Base-by-base conservation (phyloP, 2,797 vertebrate genomes). In the Eupleurogrammus muticus region DNA sequence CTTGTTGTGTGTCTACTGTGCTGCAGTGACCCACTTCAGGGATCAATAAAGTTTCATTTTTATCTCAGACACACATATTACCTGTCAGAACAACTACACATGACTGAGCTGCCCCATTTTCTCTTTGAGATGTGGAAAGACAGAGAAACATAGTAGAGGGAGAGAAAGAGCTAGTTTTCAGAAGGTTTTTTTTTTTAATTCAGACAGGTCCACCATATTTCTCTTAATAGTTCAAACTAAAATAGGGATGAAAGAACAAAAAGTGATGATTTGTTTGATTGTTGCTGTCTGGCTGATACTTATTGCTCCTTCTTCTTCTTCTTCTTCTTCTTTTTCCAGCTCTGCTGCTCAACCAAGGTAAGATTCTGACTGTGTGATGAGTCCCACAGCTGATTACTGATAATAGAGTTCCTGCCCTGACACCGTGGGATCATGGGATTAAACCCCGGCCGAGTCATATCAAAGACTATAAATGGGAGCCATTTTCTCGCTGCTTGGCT, bases 271-370 rank as follows among this genome's bases (percentile, higher is more conserved):
- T n/a, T 65, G 28, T 66, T 10, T 59, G 75, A 81, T 32, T 63
- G 55, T 10, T 51, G 13, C 7, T 56, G 20, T 40, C 17, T 12
- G 36, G 0, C 44, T 66, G 28, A 52, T 17, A 55, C 54, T 81
- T 0, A 79, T 23, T 28, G 7, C 14, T 58, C 34, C 50, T 21
- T 54, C 40, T 16, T 59, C 46, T 17, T 47, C 13, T 7, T 28
- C 12, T 17, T 1, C 42, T 28, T 32, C 11, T 36, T 71, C 34
- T 53, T 54, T 10, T 50, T 89, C n/a, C n/a, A 96, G 95, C 95
- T 89, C 93, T 96, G 83, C 93, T 96, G 32, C 95, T 96, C 77
- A 95, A 78, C 89, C 94, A 96, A 92, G 95, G 95, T 96, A 91
- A 95, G 94, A 28, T 28, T 28, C 28, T 28, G 28, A 66, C 14